Base-by-base conservation (phyloP, 2,888 invertebrate species). In the Drosophila greeni region DNA sequence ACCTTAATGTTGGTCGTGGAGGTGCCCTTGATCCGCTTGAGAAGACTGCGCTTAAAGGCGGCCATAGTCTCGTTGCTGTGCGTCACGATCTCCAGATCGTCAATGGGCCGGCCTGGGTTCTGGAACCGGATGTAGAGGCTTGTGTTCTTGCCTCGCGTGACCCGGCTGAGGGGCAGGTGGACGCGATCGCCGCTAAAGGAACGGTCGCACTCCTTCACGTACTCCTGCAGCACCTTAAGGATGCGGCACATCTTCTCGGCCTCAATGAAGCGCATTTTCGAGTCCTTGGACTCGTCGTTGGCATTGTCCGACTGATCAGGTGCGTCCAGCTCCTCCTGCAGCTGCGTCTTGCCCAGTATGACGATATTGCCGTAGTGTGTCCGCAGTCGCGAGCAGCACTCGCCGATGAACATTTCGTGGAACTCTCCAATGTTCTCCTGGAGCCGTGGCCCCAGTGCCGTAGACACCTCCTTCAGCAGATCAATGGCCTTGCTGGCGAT, bases 61-160 rank as follows among this genome's bases (percentile, higher is more conserved):
- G 95, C 95, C 76, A 98, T 90, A 4, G 97, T 97, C 87, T 98
- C 97, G 88, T 98, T 98, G 65, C 95, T 95, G 89, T 98, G 98
- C 43, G 97, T 96, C 87, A 93, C 94, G 66, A 98, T 90, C 87
- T 98, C 98, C 78, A 97, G 91, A 86, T 98, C 98, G 73, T 98
- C 98, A 52, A 95, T 92, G 78, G 95, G 94, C 84, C 96, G 93
- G 86, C 95, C 95, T 72, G 95, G 95, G 89, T 95, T 93, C 88
- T 95, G 94, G 90, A 98, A 94, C 83, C 97, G 91, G 84, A 98
- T 94, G 80, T 95, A 93, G 70, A 98, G 91, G 54, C 94, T 92
- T 87, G 97, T 92, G 87, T 97, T 95, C 89, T 97, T 95, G 59
- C 98, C 98, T 70, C 97, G 92, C 74, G 95, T 95, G 11, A 97